A percentile compares a stretch with the other conserved stretches of the same genome.
phyloP scores from a whole-genome alignment of 2,888 invertebrate species.

The Epistrophe grossulariae region DNA sequence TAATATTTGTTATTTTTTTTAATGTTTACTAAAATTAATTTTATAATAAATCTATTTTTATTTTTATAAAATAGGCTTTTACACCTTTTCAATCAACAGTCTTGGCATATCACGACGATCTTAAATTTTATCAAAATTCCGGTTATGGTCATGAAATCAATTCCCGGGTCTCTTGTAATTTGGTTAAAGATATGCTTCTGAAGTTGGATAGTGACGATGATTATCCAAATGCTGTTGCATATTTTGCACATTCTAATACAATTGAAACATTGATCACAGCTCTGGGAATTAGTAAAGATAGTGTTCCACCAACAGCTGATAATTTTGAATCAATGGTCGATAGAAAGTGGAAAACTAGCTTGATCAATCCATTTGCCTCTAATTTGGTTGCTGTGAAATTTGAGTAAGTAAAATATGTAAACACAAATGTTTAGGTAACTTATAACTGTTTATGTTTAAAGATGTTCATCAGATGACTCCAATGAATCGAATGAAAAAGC shows the following conservation, averaged over 20 bases:
- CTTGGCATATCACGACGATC: constrained; percentile 91
- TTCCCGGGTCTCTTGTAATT: constrained; percentile 88
- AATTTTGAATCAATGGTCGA: constrained; percentile 86
- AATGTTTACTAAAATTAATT: background rate
- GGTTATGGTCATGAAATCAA: constrained; percentile 89
- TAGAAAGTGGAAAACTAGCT: constrained; percentile 89
- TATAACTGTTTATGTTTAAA: background rate
- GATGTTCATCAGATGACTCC: constrained; percentile 77
- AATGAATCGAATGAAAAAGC: constrained; percentile 85
- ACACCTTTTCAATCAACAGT: constrained; percentile 88
- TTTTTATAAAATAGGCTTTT: constrained; percentile 86
- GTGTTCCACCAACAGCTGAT: constrained; percentile 86
- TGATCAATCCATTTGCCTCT: constrained; percentile 88
- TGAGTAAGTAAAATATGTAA: constrained; percentile 84
- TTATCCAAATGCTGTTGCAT: constrained; percentile 87
- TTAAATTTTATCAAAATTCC: constrained; percentile 89
- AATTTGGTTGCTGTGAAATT: constrained; percentile 91
- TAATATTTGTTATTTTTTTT: too few species aligned
- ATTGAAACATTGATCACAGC: constrained; percentile 87
- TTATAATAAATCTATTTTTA: background rate
- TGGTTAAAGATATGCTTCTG: constrained; percentile 88
- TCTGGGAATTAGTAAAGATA: constrained; percentile 87
- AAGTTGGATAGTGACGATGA: constrained; percentile 86
- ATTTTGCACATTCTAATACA: constrained; percentile 87
- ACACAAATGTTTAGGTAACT: too few species aligned